Evolutionary conservation across 1,140 invertebrate genomes (phyloP).

Genomic region (Micrasema minimum): DNA sequence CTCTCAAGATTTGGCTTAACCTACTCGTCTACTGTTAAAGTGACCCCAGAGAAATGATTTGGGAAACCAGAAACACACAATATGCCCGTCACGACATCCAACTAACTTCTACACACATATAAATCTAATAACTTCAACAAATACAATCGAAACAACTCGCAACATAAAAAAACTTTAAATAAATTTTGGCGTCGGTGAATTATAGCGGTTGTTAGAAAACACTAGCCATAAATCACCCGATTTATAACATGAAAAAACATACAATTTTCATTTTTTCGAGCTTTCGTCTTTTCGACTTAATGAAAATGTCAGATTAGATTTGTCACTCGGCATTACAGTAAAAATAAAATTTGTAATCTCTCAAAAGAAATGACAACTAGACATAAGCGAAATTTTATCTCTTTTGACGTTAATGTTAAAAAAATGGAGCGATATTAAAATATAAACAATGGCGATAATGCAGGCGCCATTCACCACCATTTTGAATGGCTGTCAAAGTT

Average conservation of each 20-base stretch:
- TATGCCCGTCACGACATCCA: too few species aligned
- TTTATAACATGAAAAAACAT: slow-evolving; percentile 3
- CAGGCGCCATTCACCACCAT: slow-evolving; percentile 16
- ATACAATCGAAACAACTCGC: too few species aligned
- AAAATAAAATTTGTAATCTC: background rate
- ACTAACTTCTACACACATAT: too few species aligned
- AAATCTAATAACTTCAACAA: too few species aligned
- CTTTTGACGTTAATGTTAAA: background rate
- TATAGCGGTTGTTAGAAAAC: too few species aligned
- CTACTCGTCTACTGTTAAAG: too few species aligned
- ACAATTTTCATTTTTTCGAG: too few species aligned
- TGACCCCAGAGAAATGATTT: too few species aligned
- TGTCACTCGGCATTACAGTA: background rate
- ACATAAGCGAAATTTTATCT: background rate
- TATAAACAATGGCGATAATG: slow-evolving; percentile 3
- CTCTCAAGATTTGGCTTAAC: too few species aligned
- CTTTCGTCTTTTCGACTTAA: slow-evolving; percentile 25
- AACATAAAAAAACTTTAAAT: too few species aligned
- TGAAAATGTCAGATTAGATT: slow-evolving; percentile 30
- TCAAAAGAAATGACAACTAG: background rate
- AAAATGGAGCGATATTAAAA: background rate
- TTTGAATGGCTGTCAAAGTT: slow-evolving; percentile 20
- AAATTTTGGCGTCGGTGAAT: too few species aligned
- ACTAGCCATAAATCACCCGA: background rate
- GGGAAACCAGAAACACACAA: too few species aligned